Conservation (phyloP, 2,797 vertebrate species). For the Lemur catta region DNA sequence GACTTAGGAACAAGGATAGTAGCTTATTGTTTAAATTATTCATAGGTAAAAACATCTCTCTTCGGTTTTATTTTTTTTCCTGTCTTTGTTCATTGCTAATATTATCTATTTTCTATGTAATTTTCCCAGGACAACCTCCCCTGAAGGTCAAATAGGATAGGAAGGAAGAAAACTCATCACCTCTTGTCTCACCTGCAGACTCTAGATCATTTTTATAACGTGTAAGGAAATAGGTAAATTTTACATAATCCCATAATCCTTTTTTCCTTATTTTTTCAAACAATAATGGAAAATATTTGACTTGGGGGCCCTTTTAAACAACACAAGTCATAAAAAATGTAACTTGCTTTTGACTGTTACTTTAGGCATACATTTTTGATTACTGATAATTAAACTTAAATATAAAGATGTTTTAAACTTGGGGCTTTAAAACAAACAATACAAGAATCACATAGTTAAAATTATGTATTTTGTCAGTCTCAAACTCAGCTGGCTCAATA, state of each 20-base stretch:
- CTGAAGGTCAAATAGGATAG: background rate
- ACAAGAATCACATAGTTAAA: background rate
- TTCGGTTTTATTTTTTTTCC: background rate
- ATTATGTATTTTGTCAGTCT: background rate
- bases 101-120: background rate
- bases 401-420: conserved; percentile 44
- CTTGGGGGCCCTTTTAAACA: background rate
- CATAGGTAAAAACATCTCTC: background rate
- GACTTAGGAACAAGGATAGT: conserved; percentile 22
- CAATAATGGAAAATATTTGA: background rate
- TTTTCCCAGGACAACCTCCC: background rate
- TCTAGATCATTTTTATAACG: background rate
- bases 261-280: background rate
- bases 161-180: background rate
- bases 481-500: background rate
- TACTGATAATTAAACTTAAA: conserved; percentile 19
- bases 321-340: background rate
- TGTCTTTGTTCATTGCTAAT: background rate
- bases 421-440: background rate
- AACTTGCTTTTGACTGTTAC: conserved; percentile 55
- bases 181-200: background rate
- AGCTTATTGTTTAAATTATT: background rate
- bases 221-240: background rate
- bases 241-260: background rate
- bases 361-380: conserved; percentile 48